Percentiles rank a stretch among this genome's conserved stretches.
phyloP scores from a whole-genome alignment of 2,888 invertebrate species.

The Melolontha melolontha region DNA sequence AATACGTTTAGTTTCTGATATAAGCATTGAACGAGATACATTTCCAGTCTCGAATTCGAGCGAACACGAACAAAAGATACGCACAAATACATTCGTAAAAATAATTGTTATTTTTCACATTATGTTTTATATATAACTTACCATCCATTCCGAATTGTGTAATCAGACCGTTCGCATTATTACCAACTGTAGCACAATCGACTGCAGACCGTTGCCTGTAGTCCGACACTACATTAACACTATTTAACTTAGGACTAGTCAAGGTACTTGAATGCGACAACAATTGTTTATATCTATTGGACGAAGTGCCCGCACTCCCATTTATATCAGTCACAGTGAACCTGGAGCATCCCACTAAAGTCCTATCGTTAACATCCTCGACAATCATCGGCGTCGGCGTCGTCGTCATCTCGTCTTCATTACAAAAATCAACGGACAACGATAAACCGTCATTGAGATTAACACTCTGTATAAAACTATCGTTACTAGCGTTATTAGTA shows the following conservation, averaged over 20 bases:
- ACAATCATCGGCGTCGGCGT: conserved; percentile 5
- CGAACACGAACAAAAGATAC: too few species aligned
- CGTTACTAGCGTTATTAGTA: conserved; percentile 54
- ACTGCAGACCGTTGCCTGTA: conserved; percentile 47
- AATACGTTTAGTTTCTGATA: too few species aligned
- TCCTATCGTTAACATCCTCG: conserved; percentile 51
- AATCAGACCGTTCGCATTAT: conserved; percentile 60
- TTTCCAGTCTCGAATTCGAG: too few species aligned
- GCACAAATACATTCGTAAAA: background rate
- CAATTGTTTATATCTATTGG: conserved; percentile 51
- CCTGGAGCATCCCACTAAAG: conserved; percentile 61
- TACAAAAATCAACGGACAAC: conserved; percentile 42
- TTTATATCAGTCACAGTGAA: conserved; percentile 59
- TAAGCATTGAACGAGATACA: too few species aligned
- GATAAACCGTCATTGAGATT: conserved; percentile 52
- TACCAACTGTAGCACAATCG: conserved; percentile 47
- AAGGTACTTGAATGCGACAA: conserved; percentile 59
- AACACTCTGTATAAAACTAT: conserved; percentile 54
- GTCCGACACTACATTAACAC: conserved; percentile 56
- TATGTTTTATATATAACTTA: conserved; percentile 48
- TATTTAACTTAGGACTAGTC: conserved; percentile 64
- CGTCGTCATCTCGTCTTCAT: conserved; percentile 36
- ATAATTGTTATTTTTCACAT: conserved; percentile 10
- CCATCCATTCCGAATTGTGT: conserved; percentile 61
- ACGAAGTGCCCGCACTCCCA: conserved; percentile 49